phyloP scores from a whole-genome alignment of 1,140 invertebrate species.

The Asbolus verrucosus region DNA sequence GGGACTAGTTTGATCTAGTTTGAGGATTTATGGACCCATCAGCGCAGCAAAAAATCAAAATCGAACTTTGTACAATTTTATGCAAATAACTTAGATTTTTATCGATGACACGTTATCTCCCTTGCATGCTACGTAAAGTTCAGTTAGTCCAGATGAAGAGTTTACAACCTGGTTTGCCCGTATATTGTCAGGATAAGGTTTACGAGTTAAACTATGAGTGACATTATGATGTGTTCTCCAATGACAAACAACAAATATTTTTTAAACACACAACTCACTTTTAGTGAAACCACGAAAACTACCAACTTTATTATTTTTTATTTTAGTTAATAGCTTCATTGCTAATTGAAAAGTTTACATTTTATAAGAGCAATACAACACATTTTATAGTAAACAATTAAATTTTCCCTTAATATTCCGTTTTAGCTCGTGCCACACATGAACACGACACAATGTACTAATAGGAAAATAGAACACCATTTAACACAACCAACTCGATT shows the following conservation, averaged over 20 bases:
- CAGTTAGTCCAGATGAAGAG: conserved; percentile 29
- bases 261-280: conserved; percentile 6
- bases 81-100: conserved; percentile 30
- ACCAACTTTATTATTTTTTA: conserved; percentile 25
- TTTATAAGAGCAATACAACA: conserved; percentile 2
- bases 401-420: conserved; percentile 10
- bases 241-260: conserved; percentile 20
- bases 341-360: conserved; percentile 22
- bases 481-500: too few species aligned
- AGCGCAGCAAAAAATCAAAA: conserved; percentile 6
- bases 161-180: conserved; percentile 24
- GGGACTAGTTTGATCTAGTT: conserved; percentile 34
- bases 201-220: conserved; percentile 33
- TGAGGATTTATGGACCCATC: conserved; percentile 30
- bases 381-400: not conserved
- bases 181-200: conserved; percentile 27
- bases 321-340: conserved; percentile 10
- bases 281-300: conserved; percentile 6
- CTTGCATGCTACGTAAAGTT: conserved; percentile 9
- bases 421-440: not conserved
- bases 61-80: conserved; percentile 32
- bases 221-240: conserved; percentile 26
- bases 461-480: too few species aligned
- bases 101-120: conserved; percentile 27
- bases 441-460: too few species aligned